Percentiles rank a stretch among this genome's conserved stretches.
phyloP scores from a whole-genome alignment of 2,888 invertebrate genomes.

The Lochmaea crataegi region DNA sequence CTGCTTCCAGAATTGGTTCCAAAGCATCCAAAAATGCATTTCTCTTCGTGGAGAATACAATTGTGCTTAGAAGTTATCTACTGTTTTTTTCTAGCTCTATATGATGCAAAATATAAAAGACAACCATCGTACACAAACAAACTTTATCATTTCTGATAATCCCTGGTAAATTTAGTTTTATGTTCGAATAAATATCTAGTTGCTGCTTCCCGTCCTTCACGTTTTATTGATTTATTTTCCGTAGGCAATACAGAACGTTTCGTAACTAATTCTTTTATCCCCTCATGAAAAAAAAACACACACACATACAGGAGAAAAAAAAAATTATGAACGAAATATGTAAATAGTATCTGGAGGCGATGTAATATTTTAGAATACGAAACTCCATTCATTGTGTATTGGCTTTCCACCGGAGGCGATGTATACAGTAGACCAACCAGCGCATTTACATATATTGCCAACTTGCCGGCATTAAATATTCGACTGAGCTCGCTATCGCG shows the following conservation, averaged over 20 bases:
- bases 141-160: too few species aligned
- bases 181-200: background rate
- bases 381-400: conserved; percentile 49
- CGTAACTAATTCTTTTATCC: conserved; percentile 25
- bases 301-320: conserved; percentile 19
- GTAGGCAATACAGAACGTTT: conserved; percentile 16
- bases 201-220: background rate
- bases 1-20: too few species aligned
- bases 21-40: too few species aligned
- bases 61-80: too few species aligned
- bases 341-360: conserved; percentile 47
- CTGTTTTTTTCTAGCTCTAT: too few species aligned
- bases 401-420: conserved; percentile 44
- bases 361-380: conserved; percentile 48
- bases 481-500: conserved; percentile 49
- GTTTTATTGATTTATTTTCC: conserved; percentile 10
- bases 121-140: too few species aligned
- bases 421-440: conserved; percentile 43
- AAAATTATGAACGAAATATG: conserved; percentile 48
- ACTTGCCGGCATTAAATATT: conserved; percentile 36
- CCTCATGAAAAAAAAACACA: conserved; percentile 18
- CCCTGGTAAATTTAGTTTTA: background rate
- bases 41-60: too few species aligned
- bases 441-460: conserved; percentile 37
- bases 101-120: too few species aligned